Evolutionary conservation across 2,797 vertebrate species (phyloP).

Genomic region (Tachyglossus aculeatus): DNA sequence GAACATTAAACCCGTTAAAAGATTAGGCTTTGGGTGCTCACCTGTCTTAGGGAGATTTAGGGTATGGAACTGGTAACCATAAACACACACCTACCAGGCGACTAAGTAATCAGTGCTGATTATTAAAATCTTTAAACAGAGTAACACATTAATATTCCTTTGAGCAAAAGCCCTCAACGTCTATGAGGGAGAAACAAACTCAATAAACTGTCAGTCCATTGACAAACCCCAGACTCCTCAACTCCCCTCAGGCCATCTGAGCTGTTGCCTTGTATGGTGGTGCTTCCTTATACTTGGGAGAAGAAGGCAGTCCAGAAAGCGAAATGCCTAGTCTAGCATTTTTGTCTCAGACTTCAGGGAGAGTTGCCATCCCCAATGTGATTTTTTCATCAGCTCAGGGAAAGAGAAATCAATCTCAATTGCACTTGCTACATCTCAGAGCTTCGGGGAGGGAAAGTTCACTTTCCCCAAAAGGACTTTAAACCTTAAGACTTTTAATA

Average conservation of each 20-base stretch:
- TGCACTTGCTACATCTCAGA: too few relatives aligned
- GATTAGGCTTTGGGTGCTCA: neutral
- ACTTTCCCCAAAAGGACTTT: too few relatives aligned
- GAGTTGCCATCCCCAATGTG: too few relatives aligned
- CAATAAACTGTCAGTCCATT: neutral
- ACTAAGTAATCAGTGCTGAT: neutral
- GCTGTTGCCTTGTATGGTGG: neutral
- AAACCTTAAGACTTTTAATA: too few relatives aligned
- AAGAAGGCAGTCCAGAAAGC: too few relatives aligned
- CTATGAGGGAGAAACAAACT: neutral
- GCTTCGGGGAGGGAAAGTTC: too few relatives aligned
- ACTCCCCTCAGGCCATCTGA: neutral
- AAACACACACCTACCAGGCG: neutral
- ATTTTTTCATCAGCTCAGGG: too few relatives aligned
- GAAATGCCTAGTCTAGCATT: too few relatives aligned
- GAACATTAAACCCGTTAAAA: conserved; percentile 1
- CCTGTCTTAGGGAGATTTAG: neutral
- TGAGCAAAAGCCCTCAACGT: conserved; percentile 19
- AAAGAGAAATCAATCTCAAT: too few relatives aligned
- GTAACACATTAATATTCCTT: neutral
- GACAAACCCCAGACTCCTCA: neutral
- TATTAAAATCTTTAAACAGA: conserved; percentile 4
- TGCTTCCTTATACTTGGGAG: neutral
- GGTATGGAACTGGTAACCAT: neutral
- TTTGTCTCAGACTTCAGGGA: too few relatives aligned